Evolutionary conservation across 2,888 invertebrate species (phyloP), one percentile per base, ranked within the genome.

Genomic region (Trichopoda pennipes): DNA sequence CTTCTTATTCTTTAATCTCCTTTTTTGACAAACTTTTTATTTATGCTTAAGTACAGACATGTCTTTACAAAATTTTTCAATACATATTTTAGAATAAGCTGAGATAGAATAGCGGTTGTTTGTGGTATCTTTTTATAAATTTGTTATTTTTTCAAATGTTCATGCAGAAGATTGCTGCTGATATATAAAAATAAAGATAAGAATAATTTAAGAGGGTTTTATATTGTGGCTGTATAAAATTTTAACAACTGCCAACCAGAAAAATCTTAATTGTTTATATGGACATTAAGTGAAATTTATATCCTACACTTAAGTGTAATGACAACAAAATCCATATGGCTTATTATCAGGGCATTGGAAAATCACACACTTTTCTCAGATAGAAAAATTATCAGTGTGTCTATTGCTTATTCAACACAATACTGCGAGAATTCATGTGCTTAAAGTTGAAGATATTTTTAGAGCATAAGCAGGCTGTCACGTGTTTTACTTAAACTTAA

Each of bases 121-220:
- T 9, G 44, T 61, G 21, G 47, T 21, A 53, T 10, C 47, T 19
- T 69, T 56, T 19, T 32, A 19, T 32, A 10, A 16, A 32, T 55
- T 28, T 28, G 4, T 28, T 28, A 7, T 28, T 28, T 4, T 28
- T 17, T 74, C 2, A 64, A 82, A 78, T 79, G 75, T 79, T 82
- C 75, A 63, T 49, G 63, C 68, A 76, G 63, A 75, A 82, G 58
- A 79, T 82, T 72, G 72, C 68, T 79, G 76, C 72, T 75, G 75
- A 49, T 72, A 60, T 72, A 60, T 73, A 23, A 44, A 32, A 38
- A 63, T 69, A 56, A 63, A 63, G 73, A 74, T 74, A 74, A 69
- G 68, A 63, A 74, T 74, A 66, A 78, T 72, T 77, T 63, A 70
- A 68, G 77, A 70, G 63, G 38, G n/a, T 49, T 63, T 58, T 63